Percentiles rank a stretch among this genome's conserved stretches.
Evolutionary conservation across 30 jellyfish, hydroid and myxozoan genomes (phyloP).

Genomic region (Cassiopea xamachana): DNA sequence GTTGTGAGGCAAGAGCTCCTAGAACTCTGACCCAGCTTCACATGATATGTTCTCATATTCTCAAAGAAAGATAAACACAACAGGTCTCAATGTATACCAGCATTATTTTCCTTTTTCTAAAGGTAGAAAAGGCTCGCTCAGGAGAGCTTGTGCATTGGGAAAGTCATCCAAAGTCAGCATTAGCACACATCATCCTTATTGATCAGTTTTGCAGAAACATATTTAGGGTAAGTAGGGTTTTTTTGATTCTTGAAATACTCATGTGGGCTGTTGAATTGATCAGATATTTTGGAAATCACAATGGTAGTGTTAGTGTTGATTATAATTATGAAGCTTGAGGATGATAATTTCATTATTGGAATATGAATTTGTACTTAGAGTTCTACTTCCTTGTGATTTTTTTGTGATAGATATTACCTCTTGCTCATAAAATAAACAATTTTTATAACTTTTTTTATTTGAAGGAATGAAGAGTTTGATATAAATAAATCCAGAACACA

Average conservation of each 20-base stretch:
- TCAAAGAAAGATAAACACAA: neutral
- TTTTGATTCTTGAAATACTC: neutral
- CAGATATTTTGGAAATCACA: neutral
- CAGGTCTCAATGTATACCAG: neutral
- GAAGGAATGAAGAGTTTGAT: too few species aligned
- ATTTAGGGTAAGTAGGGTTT: constrained; percentile 55
- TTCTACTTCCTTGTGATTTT: too few species aligned
- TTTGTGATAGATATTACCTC: too few species aligned
- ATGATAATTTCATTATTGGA: neutral
- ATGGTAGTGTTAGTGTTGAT: neutral
- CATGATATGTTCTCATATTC: neutral
- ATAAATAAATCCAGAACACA: too few species aligned
- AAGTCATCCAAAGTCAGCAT: constrained; percentile 59
- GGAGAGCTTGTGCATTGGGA: constrained; percentile 83
- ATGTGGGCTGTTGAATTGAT: neutral
- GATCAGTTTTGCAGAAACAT: constrained; percentile 89
- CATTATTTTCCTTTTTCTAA: neutral
- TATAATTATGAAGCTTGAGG: neutral
- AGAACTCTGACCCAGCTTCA: too few species aligned
- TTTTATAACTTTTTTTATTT: too few species aligned
- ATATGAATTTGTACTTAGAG: too few species aligned
- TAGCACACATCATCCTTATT: constrained; percentile 71
- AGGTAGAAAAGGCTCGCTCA: constrained; percentile 78
- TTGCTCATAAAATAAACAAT: too few species aligned
- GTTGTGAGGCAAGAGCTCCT: too few species aligned